These are phyloP conservation scores for Poeciliopsis paucimaculata DNA, from an alignment of 2,797 vertebrate species.

Conservation along the genomic window DNA sequence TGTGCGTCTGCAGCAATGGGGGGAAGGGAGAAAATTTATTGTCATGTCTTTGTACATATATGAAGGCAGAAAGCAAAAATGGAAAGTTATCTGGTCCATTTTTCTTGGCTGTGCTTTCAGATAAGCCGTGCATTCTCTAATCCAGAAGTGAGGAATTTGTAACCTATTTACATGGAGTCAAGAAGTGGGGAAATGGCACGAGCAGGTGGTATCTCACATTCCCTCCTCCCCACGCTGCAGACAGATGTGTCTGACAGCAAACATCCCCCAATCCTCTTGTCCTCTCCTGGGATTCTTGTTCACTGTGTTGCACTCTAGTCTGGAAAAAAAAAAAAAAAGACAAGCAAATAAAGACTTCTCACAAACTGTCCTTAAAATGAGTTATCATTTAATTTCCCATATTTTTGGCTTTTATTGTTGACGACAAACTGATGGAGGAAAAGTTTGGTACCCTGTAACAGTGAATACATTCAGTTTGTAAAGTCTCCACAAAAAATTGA, in stretches of 20 bases:
- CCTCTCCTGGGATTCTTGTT: slow-evolving; percentile 49
- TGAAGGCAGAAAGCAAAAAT: slow-evolving; percentile 25
- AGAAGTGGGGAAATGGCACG: slow-evolving; percentile 60
- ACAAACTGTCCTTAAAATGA: slow-evolving; percentile 14
- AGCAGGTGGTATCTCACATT: slow-evolving; percentile 73
- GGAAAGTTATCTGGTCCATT: slow-evolving; percentile 63
- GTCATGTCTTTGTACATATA: slow-evolving; percentile 17
- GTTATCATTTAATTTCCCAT: not conserved
- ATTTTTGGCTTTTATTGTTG: not conserved
- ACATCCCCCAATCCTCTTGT: slow-evolving; percentile 42
- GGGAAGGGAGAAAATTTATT: slow-evolving; percentile 18
- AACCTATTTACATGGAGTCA: slow-evolving; percentile 74
- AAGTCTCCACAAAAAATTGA: not conserved
- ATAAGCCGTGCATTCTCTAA: slow-evolving; percentile 49
- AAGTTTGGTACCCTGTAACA: too few relatives aligned
- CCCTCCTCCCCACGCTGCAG: slow-evolving; percentile 52
- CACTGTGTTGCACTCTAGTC: slow-evolving; percentile 49
- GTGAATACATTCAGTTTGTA: not conserved
- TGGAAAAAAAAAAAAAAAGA: slow-evolving; percentile 28
- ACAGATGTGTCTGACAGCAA: slow-evolving; percentile 73
- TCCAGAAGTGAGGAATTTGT: slow-evolving; percentile 79
- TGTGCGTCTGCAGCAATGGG: slow-evolving; percentile 29
- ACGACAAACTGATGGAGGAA: not conserved
- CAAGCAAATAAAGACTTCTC: slow-evolving; percentile 56
- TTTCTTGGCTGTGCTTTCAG: slow-evolving; percentile 58